Conservation (phyloP, 1,140 invertebrate species). For the Trichoplusia ni region DNA sequence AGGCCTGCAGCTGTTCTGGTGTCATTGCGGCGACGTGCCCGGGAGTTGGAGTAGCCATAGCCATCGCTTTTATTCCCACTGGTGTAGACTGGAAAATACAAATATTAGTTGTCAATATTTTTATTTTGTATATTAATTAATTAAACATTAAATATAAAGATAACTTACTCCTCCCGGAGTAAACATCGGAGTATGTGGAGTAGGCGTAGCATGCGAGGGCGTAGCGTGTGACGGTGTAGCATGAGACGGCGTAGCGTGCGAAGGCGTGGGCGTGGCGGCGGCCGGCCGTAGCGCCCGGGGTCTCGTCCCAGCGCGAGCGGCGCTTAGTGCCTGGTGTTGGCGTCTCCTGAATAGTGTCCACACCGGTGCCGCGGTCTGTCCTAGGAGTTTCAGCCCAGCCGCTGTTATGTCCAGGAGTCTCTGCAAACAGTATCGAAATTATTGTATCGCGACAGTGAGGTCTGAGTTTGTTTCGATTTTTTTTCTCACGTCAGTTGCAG, state of each 20-base stretch:
- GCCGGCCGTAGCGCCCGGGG: slow-evolving; percentile 89
- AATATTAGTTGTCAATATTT: background rate
- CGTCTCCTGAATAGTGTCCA: slow-evolving; percentile 93
- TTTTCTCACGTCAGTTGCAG: background rate
- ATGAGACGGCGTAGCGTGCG: slow-evolving; percentile 85
- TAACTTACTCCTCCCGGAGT: slow-evolving; percentile 86
- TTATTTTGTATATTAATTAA: background rate
- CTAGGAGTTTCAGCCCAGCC: slow-evolving; percentile 99
- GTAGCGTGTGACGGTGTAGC: slow-evolving; percentile 84
- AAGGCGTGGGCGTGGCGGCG: slow-evolving; percentile 88
- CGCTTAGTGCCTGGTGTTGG: slow-evolving; percentile 97
- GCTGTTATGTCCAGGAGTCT: slow-evolving; percentile 96
- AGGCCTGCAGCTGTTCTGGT: slow-evolving; percentile 98
- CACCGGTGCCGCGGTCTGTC: slow-evolving; percentile 91
- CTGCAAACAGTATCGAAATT: slow-evolving; percentile 69
- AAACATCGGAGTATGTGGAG: slow-evolving; percentile 81
- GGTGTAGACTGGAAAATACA: slow-evolving; percentile 87
- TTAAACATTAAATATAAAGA: slow-evolving; percentile 7
- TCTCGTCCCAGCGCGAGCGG: slow-evolving; percentile 98
- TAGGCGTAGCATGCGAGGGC: slow-evolving; percentile 72
- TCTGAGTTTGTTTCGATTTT: background rate
- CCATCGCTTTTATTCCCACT: slow-evolving; percentile 98
- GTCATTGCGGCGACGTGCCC: slow-evolving; percentile 98
- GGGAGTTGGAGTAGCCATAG: slow-evolving; percentile 97
- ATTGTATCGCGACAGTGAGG: background rate